These are phyloP conservation scores for Pantherophis vulpinus DNA, from an alignment of 2,797 vertebrate species.

Conservation along the genomic window DNA sequence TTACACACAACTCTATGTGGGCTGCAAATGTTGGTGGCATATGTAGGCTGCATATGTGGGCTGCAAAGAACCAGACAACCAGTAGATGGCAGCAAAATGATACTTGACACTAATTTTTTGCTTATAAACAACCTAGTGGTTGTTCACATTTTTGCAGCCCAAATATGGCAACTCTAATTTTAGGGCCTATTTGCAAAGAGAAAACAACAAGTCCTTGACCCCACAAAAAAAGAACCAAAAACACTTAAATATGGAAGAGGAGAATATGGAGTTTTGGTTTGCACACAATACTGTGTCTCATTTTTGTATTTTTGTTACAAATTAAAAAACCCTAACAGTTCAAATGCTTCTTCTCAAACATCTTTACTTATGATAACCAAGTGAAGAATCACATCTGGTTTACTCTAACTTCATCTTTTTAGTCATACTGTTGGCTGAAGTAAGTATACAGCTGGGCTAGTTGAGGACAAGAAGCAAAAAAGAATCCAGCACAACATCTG, in stretches of 20 bases:
- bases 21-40: too few relatives aligned
- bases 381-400: conserved; percentile 2
- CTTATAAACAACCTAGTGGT: background rate
- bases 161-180: background rate
- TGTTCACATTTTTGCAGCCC: background rate
- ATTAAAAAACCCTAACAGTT: background rate
- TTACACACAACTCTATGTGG: too few relatives aligned
- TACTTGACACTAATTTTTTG: background rate
- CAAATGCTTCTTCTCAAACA: conserved; percentile 5
- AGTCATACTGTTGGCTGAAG: conserved; percentile 15
- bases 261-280: background rate
- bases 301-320: background rate
- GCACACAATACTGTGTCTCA: background rate
- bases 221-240: background rate
- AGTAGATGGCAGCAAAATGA: background rate
- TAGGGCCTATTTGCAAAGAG: background rate
- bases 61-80: background rate
- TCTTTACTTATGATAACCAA: conserved; percentile 20
- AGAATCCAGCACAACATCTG: background rate
- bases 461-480: conserved; percentile 23
- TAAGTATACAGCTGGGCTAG: conserved; percentile 2
- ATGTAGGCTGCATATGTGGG: background rate
- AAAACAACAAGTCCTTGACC: background rate
- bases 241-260: background rate
- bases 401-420: background rate